phyloP scores from a whole-genome alignment of 2,888 invertebrate genomes.

The Dyspetes luteomarginatus region DNA sequence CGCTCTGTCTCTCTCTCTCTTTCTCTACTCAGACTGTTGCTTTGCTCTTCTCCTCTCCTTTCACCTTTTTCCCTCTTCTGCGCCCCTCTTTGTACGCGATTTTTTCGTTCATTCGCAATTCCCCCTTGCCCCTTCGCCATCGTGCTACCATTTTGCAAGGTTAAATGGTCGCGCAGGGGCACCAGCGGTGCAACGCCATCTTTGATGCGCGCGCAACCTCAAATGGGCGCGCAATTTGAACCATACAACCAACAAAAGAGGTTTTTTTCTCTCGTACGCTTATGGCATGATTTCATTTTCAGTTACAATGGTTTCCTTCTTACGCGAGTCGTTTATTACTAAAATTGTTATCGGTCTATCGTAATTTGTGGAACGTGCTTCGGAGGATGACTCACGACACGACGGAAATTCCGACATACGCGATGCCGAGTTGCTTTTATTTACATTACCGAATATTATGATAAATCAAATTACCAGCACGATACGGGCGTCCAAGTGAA shows the following conservation, averaged over 20 bases:
- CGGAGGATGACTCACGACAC: no score
- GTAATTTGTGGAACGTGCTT: no score
- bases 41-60: background rate
- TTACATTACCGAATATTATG: background rate
- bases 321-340: background rate
- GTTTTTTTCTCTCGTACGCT: slow-evolving; percentile 4
- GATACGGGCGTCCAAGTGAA: no score
- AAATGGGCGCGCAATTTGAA: slow-evolving; percentile 54
- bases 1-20: slow-evolving; percentile 44
- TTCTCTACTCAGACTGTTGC: background rate
- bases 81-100: slow-evolving; percentile 37
- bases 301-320: background rate
- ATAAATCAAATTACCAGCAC: background rate
- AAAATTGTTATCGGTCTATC: background rate
- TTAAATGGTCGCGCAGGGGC: slow-evolving; percentile 1
- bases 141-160: slow-evolving; percentile 41
- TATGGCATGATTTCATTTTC: background rate
- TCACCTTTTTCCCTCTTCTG: slow-evolving; percentile 11
- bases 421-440: no score
- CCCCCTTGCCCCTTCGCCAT: slow-evolving; percentile 15
- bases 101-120: slow-evolving; percentile 14
- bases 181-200: slow-evolving; percentile 25
- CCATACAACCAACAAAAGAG: slow-evolving; percentile 37
- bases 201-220: slow-evolving; percentile 21
- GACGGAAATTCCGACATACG: no score